These are phyloP conservation scores for Psettodes erumei DNA, from an alignment of 2,113 vertebrate genomes.

Conservation along the genomic window DNA sequence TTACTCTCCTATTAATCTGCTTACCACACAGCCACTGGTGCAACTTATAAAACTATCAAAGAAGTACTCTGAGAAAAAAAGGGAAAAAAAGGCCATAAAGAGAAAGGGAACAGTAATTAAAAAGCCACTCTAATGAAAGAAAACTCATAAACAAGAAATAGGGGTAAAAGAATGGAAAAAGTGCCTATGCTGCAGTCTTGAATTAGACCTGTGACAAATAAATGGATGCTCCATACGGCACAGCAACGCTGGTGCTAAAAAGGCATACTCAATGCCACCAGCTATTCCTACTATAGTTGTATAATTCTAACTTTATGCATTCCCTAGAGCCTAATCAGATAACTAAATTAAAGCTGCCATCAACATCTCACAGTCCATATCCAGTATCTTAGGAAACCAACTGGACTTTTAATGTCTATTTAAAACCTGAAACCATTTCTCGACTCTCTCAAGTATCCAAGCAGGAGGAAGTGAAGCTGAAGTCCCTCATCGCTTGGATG, in stretches of 20 bases:
- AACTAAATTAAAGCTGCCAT: conserved; percentile 62
- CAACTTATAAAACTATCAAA: conserved; percentile 80
- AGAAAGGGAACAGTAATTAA: conserved; percentile 78
- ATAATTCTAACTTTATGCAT: conserved; percentile 52
- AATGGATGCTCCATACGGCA: conserved; percentile 48
- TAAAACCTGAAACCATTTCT: conserved; percentile 21
- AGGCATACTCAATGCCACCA: conserved; percentile 46
- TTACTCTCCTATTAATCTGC: conserved; percentile 81
- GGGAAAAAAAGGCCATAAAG: conserved; percentile 69
- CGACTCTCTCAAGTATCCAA: conserved; percentile 16
- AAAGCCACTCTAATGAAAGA: conserved; percentile 76
- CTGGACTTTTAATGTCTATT: conserved; percentile 35
- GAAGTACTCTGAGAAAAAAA: conserved; percentile 69
- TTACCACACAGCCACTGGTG: conserved; percentile 73
- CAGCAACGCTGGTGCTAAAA: conserved; percentile 38
- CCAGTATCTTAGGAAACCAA: conserved; percentile 27
- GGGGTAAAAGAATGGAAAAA: conserved; percentile 67
- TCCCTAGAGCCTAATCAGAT: conserved; percentile 60
- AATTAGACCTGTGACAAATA: conserved; percentile 63
- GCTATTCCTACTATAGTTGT: conserved; percentile 56
- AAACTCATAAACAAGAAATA: conserved; percentile 79
- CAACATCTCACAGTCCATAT: conserved; percentile 50
- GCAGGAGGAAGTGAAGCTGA: conserved; percentile 16
- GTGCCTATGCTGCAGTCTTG: conserved; percentile 69
- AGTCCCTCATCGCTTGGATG: conserved; percentile 12